Base-by-base conservation (phyloP, 2,888 invertebrate genomes). In the Mechanitis messenoides region DNA sequence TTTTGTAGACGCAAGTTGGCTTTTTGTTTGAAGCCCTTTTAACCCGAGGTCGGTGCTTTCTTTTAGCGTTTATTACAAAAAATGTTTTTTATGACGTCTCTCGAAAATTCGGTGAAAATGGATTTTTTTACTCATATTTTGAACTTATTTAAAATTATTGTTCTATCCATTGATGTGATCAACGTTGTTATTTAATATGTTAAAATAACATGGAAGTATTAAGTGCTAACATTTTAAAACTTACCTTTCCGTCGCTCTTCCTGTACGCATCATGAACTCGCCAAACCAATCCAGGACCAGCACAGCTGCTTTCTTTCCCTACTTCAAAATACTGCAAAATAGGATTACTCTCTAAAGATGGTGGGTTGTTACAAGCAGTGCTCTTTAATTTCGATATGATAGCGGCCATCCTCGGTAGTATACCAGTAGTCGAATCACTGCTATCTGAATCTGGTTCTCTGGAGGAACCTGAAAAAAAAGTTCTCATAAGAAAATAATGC, bases 231-330 rank as follows among this genome's bases (percentile, higher is more conserved):
- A 35, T 35, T 35, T 5, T 5, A 45, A 38, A 35, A 77, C 92
- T 92, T 83, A 98, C 98, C 95, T 95, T 95, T 72, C 95, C 95
- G 76, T 98, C 98, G 68, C 93, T 94, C 84, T 96, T 97, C 72
- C 96, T 91, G 76, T 93, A 94, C 1, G 96, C 98, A 72, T 98
- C 97, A 81, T 96, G 95, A 68, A 98, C 95, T 76, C 94, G 94
- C 98, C 98, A 98, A 55, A 96, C 93, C 69, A 96, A 92, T 74
- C 97, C 97, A 0, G 97, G 97, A 0, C 98, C 98, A 2, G 94
- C 95, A 63, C 94, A 94, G 61, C 93, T 93, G 59, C 92, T 91
- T 78, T 95, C 95, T 74, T 95, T 94, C 59, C 96, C 96, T 69
- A 98, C 93, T 72, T 96, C 96, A 84, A 95, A 98, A 85, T 94